Percentiles rank a stretch among this genome's conserved stretches.
phyloP scores from a whole-genome alignment of 2,113 vertebrate species.

The Zonotrichia leucophrys region DNA sequence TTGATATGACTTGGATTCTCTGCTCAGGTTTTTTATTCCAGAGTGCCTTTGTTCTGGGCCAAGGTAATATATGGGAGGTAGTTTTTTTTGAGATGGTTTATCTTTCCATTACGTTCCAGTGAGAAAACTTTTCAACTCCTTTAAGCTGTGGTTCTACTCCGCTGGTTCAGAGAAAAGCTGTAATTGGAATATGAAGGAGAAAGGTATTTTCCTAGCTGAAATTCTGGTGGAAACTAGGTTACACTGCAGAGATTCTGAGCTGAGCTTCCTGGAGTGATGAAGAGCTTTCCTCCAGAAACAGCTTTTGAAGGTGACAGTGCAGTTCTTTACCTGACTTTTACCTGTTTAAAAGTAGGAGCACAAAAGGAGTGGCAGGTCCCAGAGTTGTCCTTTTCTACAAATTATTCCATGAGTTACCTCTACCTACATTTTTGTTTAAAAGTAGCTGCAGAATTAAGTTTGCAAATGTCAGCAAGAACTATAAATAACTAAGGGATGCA shows the following conservation, averaged over 20 bases:
- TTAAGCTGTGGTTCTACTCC: neutral
- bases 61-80: neutral
- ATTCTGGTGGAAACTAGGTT: neutral
- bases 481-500: neutral
- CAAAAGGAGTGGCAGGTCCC: neutral
- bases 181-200: neutral
- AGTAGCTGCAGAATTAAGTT: neutral
- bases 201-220: neutral
- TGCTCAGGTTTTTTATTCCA: neutral
- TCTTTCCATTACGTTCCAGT: neutral
- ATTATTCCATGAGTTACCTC: neutral
- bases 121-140: neutral
- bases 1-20: neutral
- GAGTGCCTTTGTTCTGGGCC: neutral
- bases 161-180: neutral
- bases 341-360: neutral
- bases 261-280: neutral
- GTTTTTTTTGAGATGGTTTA: neutral
- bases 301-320: neutral
- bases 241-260: neutral
- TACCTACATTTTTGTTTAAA: neutral
- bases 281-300: neutral
- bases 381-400: neutral
- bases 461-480: neutral
- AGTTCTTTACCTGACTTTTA: neutral